A percentile compares a stretch with the other conserved stretches of the same genome.
Conservation (phyloP, 1,140 invertebrate genomes). For the Euschistus heros region DNA sequence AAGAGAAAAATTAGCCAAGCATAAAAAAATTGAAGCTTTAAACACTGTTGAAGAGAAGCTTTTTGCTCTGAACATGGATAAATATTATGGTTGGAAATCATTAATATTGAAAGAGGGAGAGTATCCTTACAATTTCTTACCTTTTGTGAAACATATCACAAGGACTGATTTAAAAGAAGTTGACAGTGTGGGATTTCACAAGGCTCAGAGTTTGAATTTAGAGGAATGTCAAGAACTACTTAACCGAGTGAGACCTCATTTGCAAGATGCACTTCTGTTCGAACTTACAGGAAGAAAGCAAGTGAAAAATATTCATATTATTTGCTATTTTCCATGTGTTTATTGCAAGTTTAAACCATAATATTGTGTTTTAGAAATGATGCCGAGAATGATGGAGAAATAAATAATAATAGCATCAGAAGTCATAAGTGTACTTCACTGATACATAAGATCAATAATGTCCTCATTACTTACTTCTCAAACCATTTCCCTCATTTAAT, state of each 20-base stretch:
- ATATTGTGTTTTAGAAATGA: neutral
- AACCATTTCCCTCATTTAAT: conserved; percentile 47
- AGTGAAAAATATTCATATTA: conserved; percentile 33
- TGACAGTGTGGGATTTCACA: conserved; percentile 39
- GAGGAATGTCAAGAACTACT: conserved; percentile 36
- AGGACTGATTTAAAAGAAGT: conserved; percentile 50
- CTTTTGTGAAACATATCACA: conserved; percentile 57
- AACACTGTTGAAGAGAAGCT: conserved; percentile 72
- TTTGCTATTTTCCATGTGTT: conserved; percentile 29
- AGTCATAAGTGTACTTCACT: conserved; percentile 32
- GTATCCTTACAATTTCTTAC: conserved; percentile 54
- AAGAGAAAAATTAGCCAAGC: conserved; percentile 19
- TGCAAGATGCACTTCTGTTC: conserved; percentile 48
- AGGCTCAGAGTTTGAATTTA: neutral
- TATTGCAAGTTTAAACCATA: conserved; percentile 24
- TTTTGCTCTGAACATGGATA: conserved; percentile 64
- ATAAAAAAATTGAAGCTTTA: conserved; percentile 43
- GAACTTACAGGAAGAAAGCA: conserved; percentile 45
- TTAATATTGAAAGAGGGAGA: conserved; percentile 46
- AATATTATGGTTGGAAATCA: conserved; percentile 63
- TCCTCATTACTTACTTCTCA: conserved; percentile 46
- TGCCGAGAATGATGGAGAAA: neutral
- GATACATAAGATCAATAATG: conserved; percentile 55
- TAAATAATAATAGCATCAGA: neutral
- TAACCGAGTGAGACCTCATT: conserved; percentile 40